Percentiles rank a stretch among this genome's conserved stretches.
Evolutionary conservation across 2,888 invertebrate genomes (phyloP).

Genomic region (Blastobasis lacticolella): DNA sequence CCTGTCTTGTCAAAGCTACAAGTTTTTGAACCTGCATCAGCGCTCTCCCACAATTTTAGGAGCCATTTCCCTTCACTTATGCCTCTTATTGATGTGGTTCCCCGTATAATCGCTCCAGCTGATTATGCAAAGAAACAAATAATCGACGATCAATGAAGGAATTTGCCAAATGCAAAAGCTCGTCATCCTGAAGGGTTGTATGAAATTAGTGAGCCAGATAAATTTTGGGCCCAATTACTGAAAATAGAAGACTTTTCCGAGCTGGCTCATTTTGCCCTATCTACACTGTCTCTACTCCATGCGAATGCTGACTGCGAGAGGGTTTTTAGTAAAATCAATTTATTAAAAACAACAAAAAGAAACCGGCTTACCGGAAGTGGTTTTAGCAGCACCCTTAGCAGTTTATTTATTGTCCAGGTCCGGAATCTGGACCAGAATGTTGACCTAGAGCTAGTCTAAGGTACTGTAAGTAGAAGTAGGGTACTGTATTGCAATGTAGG

Average conservation of each 20-base stretch:
- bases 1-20: constrained; percentile 3
- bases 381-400: too few species aligned
- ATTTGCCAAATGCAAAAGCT: constrained; percentile 2
- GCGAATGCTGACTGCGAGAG: constrained; percentile 5
- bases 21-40: constrained; percentile 3
- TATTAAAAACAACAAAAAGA: not conserved
- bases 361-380: not conserved
- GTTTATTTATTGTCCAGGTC: too few species aligned
- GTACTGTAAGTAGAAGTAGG: too few species aligned
- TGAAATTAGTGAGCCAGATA: constrained; percentile 9
- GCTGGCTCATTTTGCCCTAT: constrained; percentile 9
- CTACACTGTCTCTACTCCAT: constrained; percentile 1
- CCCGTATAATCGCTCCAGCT: constrained; percentile 1
- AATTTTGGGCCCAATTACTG: constrained; percentile 11
- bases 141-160: not conserved
- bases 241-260: constrained; percentile 12
- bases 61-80: constrained; percentile 1
- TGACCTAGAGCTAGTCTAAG: too few species aligned
- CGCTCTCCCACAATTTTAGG: constrained; percentile 6
- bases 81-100: not conserved
- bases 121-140: constrained; percentile 5
- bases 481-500: too few species aligned
- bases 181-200: constrained; percentile 9
- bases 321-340: constrained; percentile 6
- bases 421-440: too few species aligned